Base-by-base conservation (phyloP, 2,888 invertebrate species). In the Chalcosyrphus nemorum region DNA sequence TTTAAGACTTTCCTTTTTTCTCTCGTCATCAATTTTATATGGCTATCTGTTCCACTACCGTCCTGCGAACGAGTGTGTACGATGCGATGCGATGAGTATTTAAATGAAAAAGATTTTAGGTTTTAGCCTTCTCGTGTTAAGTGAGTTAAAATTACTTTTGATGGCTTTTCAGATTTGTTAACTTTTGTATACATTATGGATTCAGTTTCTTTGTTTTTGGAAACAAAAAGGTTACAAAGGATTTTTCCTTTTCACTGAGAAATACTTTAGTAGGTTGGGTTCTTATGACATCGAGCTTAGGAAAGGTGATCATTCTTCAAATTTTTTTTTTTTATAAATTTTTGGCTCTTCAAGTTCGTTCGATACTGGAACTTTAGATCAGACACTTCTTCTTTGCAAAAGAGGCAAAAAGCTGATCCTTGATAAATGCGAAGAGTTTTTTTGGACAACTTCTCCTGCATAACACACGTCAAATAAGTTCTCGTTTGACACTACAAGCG, bases 141-240 rank as follows among this genome's bases (percentile, higher is more conserved):
- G 21, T 24, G 13, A 17, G 35, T 35, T 47, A 21, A 61, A 74
- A 72, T 74, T 47, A 74, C 59, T 74, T 80, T 45, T 68, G 59
- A 75, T 75, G 24, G 59, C 61, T 81, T 75, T 75, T 56, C 24
- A 24, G 54, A 75, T 75, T 47, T 75, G 54, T 54, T 47, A 47
- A 47, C 52, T 61, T 68, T 75, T 75, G 54, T 29, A 65, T 65
- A 15, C 50, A 24, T 50, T 35, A 65, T 50, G 15, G 63, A 65
- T 21, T 65, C 47, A 50, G 47, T 21, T 65, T 15, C 32, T 7
- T 47, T 47, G 19, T 47, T 35, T n/a, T n/a, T n/a, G n/a, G n/a
- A n/a, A n/a, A n/a, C n/a, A n/a, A 35, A 24, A 24, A n/a, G 47
- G 47, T 47, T 65, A 19, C 45, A 19, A 35, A 47, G 63, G n/a